Conservation (phyloP, 2,888 invertebrate genomes). For the Blera fallax region DNA sequence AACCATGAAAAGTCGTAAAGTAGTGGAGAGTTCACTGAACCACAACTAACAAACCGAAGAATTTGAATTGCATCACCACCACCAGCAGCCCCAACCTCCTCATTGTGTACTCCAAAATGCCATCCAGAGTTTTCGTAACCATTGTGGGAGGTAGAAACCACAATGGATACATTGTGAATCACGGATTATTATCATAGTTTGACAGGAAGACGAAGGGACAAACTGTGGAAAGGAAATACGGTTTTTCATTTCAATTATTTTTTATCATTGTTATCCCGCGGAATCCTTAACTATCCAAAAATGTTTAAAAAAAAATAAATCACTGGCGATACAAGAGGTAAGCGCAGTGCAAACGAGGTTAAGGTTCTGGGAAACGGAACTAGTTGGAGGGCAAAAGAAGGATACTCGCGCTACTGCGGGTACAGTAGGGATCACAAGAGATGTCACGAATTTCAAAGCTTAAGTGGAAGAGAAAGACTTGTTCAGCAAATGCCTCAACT, state of each 20-base stretch:
- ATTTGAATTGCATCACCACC: constrained; percentile 23
- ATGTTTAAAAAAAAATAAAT: not conserved
- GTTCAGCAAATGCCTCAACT: no score
- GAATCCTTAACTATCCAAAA: not conserved
- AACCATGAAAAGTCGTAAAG: constrained; percentile 56
- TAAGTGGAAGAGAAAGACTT: no score
- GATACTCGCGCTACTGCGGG: not conserved
- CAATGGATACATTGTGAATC: constrained; percentile 36
- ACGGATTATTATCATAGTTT: constrained; percentile 27
- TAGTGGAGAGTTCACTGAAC: constrained; percentile 46
- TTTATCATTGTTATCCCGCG: constrained; percentile 12
- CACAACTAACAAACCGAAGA: constrained; percentile 36
- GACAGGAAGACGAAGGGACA: not conserved
- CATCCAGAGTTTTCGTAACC: not conserved
- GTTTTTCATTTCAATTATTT: constrained; percentile 30
- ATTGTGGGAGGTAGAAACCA: constrained; percentile 2
- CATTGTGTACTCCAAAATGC: not conserved
- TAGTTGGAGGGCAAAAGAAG: not conserved
- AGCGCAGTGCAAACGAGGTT: not conserved
- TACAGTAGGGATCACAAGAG: not conserved
- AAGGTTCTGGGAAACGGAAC: not conserved
- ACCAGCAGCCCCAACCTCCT: not conserved
- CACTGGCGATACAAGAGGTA: not conserved
- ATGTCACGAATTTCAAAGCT: not conserved
- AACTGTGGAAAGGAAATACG: not conserved